Evolutionary conservation across 2,888 invertebrate species (phyloP).

Genomic region (Tetropium fuscum): DNA sequence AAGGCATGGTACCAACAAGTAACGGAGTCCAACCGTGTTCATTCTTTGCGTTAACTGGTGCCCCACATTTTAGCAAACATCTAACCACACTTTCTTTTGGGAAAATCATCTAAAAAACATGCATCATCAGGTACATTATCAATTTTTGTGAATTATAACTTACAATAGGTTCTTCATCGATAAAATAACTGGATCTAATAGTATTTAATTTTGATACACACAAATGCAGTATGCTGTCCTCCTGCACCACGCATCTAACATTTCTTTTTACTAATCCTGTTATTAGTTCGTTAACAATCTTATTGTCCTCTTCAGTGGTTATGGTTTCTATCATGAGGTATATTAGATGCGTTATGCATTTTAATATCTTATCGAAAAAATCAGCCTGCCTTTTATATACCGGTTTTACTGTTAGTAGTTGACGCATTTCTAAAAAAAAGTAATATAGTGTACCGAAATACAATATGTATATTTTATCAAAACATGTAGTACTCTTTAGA

Average conservation of each 20-base stretch:
- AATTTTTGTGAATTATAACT: too few relatives aligned
- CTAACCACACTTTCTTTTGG: slow-evolving; percentile 78
- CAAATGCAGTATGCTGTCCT: slow-evolving; percentile 88
- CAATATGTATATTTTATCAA: too few relatives aligned
- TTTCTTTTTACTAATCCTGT: slow-evolving; percentile 72
- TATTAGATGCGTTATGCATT: slow-evolving; percentile 83
- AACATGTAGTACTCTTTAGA: not conserved
- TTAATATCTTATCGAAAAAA: slow-evolving; percentile 83
- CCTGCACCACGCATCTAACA: slow-evolving; percentile 76
- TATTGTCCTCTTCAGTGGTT: slow-evolving; percentile 67
- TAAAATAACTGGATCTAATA: slow-evolving; percentile 81
- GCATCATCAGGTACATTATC: too few relatives aligned
- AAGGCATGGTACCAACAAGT: slow-evolving; percentile 82
- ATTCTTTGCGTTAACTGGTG: slow-evolving; percentile 81
- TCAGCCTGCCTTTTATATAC: slow-evolving; percentile 83
- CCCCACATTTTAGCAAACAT: slow-evolving; percentile 82
- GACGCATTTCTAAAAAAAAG: slow-evolving; percentile 68
- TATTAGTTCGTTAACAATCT: slow-evolving; percentile 67
- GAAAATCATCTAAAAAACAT: slow-evolving; percentile 73
- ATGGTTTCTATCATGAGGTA: slow-evolving; percentile 76
- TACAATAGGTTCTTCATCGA: slow-evolving; percentile 72
- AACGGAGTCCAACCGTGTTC: slow-evolving; percentile 82
- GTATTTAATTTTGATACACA: slow-evolving; percentile 83
- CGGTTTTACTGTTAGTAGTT: slow-evolving; percentile 72
- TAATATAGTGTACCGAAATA: too few relatives aligned